Conservation (phyloP, 1,140 invertebrate species). For the Drosophila repleta region DNA sequence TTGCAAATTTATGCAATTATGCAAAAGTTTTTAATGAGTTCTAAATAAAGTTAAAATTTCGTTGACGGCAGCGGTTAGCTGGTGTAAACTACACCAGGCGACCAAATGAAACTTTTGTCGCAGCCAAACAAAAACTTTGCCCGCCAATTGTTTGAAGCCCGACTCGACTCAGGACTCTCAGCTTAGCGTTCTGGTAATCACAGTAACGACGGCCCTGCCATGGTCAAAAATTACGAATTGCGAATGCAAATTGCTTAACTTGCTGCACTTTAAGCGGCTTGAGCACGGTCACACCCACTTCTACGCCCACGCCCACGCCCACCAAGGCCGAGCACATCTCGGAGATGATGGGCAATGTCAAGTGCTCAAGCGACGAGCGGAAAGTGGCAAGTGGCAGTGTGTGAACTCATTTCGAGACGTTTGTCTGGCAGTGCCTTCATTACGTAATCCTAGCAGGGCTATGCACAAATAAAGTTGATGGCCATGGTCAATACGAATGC, state of each 20-base stretch:
- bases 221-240: constrained; percentile 30
- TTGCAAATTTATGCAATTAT: constrained; percentile 82
- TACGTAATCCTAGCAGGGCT: constrained; percentile 39
- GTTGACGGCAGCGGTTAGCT: constrained; percentile 68
- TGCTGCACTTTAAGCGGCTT: constrained; percentile 29
- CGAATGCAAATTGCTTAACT: constrained; percentile 29
- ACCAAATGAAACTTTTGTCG: constrained; percentile 61
- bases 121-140: constrained; percentile 41
- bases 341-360: constrained; percentile 28
- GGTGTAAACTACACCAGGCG: constrained; percentile 67
- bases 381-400: constrained; percentile 21
- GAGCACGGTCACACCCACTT: not conserved
- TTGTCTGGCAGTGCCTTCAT: constrained; percentile 68
- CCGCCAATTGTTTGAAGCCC: constrained; percentile 45
- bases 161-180: not conserved
- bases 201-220: constrained; percentile 20
- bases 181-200: constrained; percentile 44
- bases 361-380: not conserved
- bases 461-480: constrained; percentile 62
- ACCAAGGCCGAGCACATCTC: constrained; percentile 5
- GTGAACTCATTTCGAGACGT: constrained; percentile 69
- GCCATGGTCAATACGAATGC: constrained; percentile 67
- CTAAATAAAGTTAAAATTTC: constrained; percentile 80
- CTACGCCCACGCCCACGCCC: not conserved
- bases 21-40: constrained; percentile 81